Base-by-base conservation (phyloP, 2,888 invertebrate species). In the Dendrolimus pini region DNA sequence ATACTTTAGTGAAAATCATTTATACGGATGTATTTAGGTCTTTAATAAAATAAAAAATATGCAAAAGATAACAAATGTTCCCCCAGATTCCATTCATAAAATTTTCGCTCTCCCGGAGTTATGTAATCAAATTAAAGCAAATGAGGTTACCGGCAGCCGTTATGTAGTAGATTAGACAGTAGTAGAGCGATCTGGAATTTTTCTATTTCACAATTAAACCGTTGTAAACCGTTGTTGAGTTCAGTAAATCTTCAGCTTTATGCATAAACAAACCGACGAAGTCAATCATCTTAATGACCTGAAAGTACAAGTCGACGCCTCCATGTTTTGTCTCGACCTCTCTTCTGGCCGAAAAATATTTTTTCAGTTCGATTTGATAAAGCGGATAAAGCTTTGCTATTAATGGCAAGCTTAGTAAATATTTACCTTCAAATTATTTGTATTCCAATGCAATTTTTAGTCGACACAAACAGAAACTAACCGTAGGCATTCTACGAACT, bases 61-160 rank as follows among this genome's bases (percentile, higher is more conserved):
- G 71, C 60, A 65, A 75, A 76, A 69, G 69, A 82, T 77, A 77
- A 79, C 76, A 77, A 79, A 78, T 72, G 73, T 71, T 69, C 61
- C 62, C 62, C 61, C 72, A 73, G 74, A 75, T 75, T 78, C 70
- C 83, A 84, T 83, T 85, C 80, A 83, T 79, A 82, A 83, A 82
- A 81, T 73, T 63, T 77, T 77, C 76, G 71, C 71, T 71, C 72
- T 64, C 66, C 66, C 66, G 62, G 62, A 65, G 72, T 83, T 81
- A 75, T 78, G 80, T 80, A 85, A 85, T 81, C 78, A 78, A 78
- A 78, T 76, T 77, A 74, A 63, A 68, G 68, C 62, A 66, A 80
- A 83, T 74, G 75, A 75, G 83, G 82, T 78, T 82, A 79, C 75
- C 65, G 71, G 68, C 67, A 60, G 65, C 59, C 66, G 62, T 69